Percentiles rank a stretch among this genome's conserved stretches.
Evolutionary conservation across 1,140 invertebrate genomes (phyloP).

Genomic region (Dermatophagoides farinae): DNA sequence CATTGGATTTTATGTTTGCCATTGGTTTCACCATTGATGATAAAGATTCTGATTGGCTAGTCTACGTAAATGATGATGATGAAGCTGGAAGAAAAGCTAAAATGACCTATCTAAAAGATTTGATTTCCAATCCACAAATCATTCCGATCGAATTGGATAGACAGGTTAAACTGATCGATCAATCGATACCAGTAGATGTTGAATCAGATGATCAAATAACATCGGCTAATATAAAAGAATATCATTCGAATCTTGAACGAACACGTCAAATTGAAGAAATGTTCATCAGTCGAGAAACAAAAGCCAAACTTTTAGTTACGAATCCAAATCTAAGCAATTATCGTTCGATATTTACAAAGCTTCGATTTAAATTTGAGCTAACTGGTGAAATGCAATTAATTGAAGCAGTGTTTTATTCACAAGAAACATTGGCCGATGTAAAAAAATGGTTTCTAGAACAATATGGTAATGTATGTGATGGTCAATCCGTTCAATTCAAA

Average conservation of each 20-base stretch:
- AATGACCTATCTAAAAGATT: background rate
- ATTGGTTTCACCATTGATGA: slow-evolving; percentile 4
- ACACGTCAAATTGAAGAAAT: slow-evolving; percentile 3
- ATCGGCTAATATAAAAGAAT: slow-evolving; percentile 2
- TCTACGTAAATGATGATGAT: background rate
- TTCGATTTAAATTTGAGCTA: background rate
- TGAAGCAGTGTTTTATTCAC: slow-evolving; percentile 1
- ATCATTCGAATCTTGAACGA: background rate
- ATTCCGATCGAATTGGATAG: background rate
- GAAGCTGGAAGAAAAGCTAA: background rate
- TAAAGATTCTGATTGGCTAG: background rate
- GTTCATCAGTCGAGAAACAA: background rate
- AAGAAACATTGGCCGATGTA: slow-evolving; percentile 3
- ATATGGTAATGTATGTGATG: background rate
- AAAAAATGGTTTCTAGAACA: background rate
- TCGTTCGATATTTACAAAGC: background rate
- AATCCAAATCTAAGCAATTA: background rate
- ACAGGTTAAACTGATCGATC: background rate
- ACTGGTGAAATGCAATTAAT: background rate
- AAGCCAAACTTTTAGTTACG: background rate
- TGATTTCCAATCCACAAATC: background rate
- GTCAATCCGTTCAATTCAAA: background rate
- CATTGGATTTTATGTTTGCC: slow-evolving; percentile 4
- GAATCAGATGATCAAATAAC: background rate
- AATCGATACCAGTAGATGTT: background rate